Conservation (phyloP, 2,797 vertebrate genomes). For the Neostethus bicornis region DNA sequence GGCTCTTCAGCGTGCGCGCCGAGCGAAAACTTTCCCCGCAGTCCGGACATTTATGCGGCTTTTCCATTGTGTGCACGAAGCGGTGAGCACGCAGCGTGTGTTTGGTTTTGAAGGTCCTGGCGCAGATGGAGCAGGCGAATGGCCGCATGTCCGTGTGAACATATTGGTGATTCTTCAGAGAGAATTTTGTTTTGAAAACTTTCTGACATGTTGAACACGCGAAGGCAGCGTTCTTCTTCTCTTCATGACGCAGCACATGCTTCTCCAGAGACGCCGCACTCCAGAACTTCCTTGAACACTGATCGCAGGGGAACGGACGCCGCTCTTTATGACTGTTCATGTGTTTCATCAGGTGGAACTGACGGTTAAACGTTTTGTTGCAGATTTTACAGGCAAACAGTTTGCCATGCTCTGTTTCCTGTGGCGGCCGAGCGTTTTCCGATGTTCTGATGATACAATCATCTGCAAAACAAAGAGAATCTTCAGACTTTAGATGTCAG, state of each 20-base stretch:
- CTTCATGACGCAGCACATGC: slow-evolving; percentile 65
- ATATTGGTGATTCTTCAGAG: slow-evolving; percentile 58
- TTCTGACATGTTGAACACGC: slow-evolving; percentile 61
- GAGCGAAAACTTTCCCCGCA: slow-evolving; percentile 63
- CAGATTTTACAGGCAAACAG: slow-evolving; percentile 55
- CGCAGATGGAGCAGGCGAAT: slow-evolving; percentile 53
- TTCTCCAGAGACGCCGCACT: slow-evolving; percentile 7
- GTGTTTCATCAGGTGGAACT: slow-evolving; percentile 66
- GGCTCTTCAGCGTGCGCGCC: slow-evolving; percentile 59
- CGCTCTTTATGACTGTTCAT: slow-evolving; percentile 59
- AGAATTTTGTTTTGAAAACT: slow-evolving; percentile 58
- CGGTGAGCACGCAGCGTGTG: slow-evolving; percentile 58
- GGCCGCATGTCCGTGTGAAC: slow-evolving; percentile 53
- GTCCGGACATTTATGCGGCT: slow-evolving; percentile 56
- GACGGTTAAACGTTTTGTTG: slow-evolving; percentile 56
- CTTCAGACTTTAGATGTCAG: too few species aligned
- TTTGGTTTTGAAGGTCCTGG: slow-evolving; percentile 67
- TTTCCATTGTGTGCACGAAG: slow-evolving; percentile 49
- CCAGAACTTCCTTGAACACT: slow-evolving; percentile 62
- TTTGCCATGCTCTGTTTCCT: slow-evolving; percentile 16
- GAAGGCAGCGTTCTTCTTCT: slow-evolving; percentile 42
- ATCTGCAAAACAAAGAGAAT: too few species aligned
- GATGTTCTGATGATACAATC: not conserved
- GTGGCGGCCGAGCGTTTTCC: too few species aligned
- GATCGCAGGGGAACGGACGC: slow-evolving; percentile 46